phyloP scores from a whole-genome alignment of 2,888 invertebrate genomes.

The Nephrotoma guestfalica region DNA sequence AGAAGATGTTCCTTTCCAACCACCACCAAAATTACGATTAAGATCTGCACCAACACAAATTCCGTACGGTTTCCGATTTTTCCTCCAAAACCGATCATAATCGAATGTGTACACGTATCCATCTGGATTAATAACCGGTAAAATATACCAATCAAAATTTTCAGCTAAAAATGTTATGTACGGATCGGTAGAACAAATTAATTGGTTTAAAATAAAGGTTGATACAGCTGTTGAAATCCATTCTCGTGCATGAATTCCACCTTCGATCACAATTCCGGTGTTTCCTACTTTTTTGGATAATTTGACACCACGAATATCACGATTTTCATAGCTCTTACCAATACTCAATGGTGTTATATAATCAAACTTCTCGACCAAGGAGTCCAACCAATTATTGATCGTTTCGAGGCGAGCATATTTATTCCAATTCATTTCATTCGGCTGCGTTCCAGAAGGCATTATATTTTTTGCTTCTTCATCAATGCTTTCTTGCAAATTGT shows the following conservation, averaged over 20 bases:
- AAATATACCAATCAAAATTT: constrained; percentile 52
- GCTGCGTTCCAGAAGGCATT: constrained; percentile 20
- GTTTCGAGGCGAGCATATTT: constrained; percentile 30
- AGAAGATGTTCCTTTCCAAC: constrained; percentile 41
- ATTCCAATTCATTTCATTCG: constrained; percentile 24
- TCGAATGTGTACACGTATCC: constrained; percentile 64
- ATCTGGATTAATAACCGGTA: constrained; percentile 64
- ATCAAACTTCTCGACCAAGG: constrained; percentile 20
- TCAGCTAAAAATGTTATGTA: constrained; percentile 24
- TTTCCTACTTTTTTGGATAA: constrained; percentile 29
- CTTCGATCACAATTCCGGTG: constrained; percentile 37
- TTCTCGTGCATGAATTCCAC: constrained; percentile 33
- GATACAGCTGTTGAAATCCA: constrained; percentile 33
- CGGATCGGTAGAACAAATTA: constrained; percentile 26
- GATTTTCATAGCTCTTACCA: constrained; percentile 37
- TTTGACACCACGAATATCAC: constrained; percentile 35
- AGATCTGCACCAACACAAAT: constrained; percentile 47
- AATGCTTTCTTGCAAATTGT: constrained; percentile 17
- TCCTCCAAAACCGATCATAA: constrained; percentile 63
- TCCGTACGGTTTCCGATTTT: constrained; percentile 44
- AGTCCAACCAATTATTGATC: constrained; percentile 28
- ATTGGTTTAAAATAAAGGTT: constrained; percentile 26
- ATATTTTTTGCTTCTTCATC: constrained; percentile 18
- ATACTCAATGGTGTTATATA: constrained; percentile 30
- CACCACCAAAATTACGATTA: constrained; percentile 51